Evolutionary conservation across 2,888 invertebrate species (phyloP), one percentile per base, ranked within the genome.

Genomic region (Stomorhina lunata): DNA sequence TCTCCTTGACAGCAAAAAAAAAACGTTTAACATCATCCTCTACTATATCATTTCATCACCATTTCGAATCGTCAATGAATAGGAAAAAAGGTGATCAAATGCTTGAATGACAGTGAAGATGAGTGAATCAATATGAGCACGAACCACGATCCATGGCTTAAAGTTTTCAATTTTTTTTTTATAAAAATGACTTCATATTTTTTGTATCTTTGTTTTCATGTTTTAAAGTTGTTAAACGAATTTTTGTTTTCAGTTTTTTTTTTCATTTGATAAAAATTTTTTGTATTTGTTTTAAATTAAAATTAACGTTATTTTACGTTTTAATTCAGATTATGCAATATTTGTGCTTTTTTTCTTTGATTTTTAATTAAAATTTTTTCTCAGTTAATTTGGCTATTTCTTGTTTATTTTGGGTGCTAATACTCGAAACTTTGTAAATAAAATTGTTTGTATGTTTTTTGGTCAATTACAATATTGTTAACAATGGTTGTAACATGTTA

Each of bases 281-380:
- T 66, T 32, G 12, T 32, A 32, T 45, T 63, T n/a, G 5, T 6
- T 17, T 43, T 43, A 43, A 15, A 43, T 1, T 34, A 59, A 7
- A 7, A 12, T 5, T 22, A 17, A 55, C 4, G 6, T 20, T 10
- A 1, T 48, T 7, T 12, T 17, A n/a, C n/a, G n/a, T 20, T 45
- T 65, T 48, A n/a, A 32, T 3, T 48, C 6, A 48, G 45, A 48
- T 65, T 65, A 34, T 48, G 65, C 48, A 65, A 65, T 48, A 48
- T 20, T 15, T 32, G 45, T 48, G 3, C 48, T 17, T n/a, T n/a
- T n/a, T n/a, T n/a, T n/a, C n/a, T 65, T 50, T 37, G 27, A 50
- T 29, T 68, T 15, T 37, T 68, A 53, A 53, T 68, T 37, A 27
- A 68, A n/a, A 53, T 37, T 25, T 37, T 68, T 53, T 34, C 37